Conservation (phyloP, 1,140 invertebrate species). For the Periplaneta americana region DNA sequence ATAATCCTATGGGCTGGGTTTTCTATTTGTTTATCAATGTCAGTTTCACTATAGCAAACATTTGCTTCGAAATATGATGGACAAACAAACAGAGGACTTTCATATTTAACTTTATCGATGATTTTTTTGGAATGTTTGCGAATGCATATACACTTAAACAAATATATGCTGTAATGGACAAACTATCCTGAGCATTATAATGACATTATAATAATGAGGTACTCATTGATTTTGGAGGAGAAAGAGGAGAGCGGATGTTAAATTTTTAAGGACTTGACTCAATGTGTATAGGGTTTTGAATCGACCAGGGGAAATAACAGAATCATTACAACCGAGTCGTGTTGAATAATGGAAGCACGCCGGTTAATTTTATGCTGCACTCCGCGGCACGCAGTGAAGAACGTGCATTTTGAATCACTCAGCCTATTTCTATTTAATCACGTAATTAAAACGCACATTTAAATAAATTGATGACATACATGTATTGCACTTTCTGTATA, state of each 20-base stretch:
- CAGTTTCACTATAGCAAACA: not conserved
- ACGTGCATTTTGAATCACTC: not conserved
- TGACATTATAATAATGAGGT: not conserved
- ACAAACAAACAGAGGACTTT: not conserved
- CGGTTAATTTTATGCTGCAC: not conserved
- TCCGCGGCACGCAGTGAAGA: not conserved
- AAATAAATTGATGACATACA: no score
- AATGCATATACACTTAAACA: not conserved
- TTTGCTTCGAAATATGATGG: not conserved
- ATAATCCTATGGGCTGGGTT: not conserved
- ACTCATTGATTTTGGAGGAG: not conserved
- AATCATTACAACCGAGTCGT: not conserved
- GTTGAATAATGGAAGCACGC: not conserved
- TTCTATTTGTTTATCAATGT: not conserved
- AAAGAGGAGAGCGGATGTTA: not conserved
- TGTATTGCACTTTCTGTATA: no score
- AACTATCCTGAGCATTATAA: not conserved
- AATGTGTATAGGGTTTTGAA: not conserved
- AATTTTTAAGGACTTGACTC: not conserved
- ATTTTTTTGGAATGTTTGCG: not conserved
- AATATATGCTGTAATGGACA: not conserved
- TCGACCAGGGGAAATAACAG: not conserved
- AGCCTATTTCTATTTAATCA: no score
- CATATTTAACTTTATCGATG: not conserved
- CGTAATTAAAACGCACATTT: no score